Evolutionary conservation across 2,113 vertebrate genomes (phyloP), one percentile per base, ranked within the genome.

Genomic region (Corynorhinus townsendii): DNA sequence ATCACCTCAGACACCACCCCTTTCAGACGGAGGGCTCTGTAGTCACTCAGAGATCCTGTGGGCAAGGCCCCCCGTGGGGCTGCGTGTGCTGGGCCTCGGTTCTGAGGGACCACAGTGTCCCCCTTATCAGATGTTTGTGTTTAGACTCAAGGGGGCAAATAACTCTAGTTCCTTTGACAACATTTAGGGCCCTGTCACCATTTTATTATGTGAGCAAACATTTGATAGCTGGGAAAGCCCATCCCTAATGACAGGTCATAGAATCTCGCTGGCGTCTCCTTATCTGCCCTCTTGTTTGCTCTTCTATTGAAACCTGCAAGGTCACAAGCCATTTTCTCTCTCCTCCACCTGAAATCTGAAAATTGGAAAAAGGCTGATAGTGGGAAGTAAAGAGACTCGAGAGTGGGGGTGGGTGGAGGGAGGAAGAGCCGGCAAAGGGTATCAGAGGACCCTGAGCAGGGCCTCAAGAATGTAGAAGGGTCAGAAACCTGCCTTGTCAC

Each of bases 261-360:
- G 98, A 98, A 98, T 98, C 98, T 98, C 97, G 96, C 98, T 98
- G 99, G 98, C 98, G 98, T 98, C 98, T 98, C 97, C 98, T 99
- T 99, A 99, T 99, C 99, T 99, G 97, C 93, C 17, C 69, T 89
- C 96, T 97, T 99, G 97, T 98, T 98, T 98, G 97, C 97, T 92
- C 96, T 97, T 97, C 3, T 96, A 94, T 97, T 99, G 98, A 98
- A 94, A 98, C 98, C 97, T 96, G 33, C 96, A 94, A 98, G 99
- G 99, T 99, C 99, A 98, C 96, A 38, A 92, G 35, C 7, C 71
- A 96, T 98, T 99, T 98, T 96, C 95, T 0, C 28, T 96, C 76
- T 96, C 96, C 95, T 96, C 91, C 12, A 73, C 93, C 97, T 94
- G 86, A 95, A 97, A 97, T 97, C 93, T 56, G 17, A 94, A 96